Base-by-base conservation (phyloP, 2,113 vertebrate genomes). In the Chlorodrepanis virens region DNA sequence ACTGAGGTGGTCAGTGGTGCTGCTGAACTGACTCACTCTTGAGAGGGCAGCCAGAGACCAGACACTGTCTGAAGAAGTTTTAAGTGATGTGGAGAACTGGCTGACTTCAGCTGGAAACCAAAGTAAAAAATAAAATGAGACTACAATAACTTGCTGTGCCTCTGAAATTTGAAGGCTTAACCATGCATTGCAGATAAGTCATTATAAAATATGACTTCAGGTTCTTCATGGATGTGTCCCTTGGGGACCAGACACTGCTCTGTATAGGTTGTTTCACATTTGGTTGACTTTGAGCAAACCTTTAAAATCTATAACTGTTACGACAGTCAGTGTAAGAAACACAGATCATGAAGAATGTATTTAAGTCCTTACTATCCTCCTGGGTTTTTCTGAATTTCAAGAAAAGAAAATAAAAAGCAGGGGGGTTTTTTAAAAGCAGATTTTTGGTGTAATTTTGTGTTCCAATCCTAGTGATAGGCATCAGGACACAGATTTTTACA, bases 201-300 rank as follows among this genome's bases (percentile, higher is more conserved):
- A 42, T 77, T 89, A 81, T 60, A 79, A 96, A 96, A 89, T 75
- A 90, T 10, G 69, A 78, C 45, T 90, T 84, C 33, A 33, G 72
- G 23, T 52, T 81, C 69, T 80, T 83, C 56, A 20, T 44, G n/a
- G 40, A 76, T 75, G 16, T 42, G n/a, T 59, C 53, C 76, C 52
- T 86, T 0, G 0, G 68, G 54, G 74, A 53, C 29, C 35, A 76
- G 82, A 85, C 4, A 9, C 69, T 40, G 29, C 35, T 88, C 59
- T 50, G 21, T 53, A 45, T 16, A 65, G 35, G 49, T 68, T 82
- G 69, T 68, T 95, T 94, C 83, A 87, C 69, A 79, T 93, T 53
- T 92, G 52, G n/a, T 54, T 87, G 83, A 75, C 74, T 91, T 76
- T 82, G 53, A 91, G 53, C 52, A 92, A 92, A 89, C 35, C 44